Evolutionary conservation across 2,888 invertebrate genomes (phyloP).

Genomic region (Drosophila eohydei): DNA sequence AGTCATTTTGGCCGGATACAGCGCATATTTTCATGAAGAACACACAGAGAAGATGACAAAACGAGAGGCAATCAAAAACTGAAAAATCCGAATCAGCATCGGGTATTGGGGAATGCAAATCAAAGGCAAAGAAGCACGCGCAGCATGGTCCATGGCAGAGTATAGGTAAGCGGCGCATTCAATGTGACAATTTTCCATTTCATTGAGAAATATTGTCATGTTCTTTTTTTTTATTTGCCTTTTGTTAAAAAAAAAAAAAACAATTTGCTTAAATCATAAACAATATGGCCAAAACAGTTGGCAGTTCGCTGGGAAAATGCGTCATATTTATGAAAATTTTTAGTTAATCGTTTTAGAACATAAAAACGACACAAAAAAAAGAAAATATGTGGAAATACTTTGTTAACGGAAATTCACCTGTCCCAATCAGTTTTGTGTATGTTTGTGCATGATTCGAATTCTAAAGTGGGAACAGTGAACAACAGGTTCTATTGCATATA

Average conservation of each 20-base stretch:
- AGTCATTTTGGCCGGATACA: conserved; percentile 60
- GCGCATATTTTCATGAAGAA: conserved; percentile 69
- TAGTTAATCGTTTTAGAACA: conserved; percentile 44
- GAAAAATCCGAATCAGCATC: conserved; percentile 21
- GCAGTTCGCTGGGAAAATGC: conserved; percentile 20
- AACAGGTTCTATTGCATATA: conserved; percentile 3
- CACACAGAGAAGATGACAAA: conserved; percentile 50
- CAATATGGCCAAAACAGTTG: conserved; percentile 29
- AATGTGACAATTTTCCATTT: conserved; percentile 43
- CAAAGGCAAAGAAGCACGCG: background rate
- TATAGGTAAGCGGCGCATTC: background rate
- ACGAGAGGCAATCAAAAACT: conserved; percentile 40
- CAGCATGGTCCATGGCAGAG: background rate
- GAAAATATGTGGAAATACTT: conserved; percentile 9
- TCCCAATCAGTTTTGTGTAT: conserved; percentile 35
- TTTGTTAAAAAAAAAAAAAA: conserved; percentile 47
- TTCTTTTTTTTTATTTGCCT: conserved; percentile 24
- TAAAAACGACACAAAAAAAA: conserved; percentile 11
- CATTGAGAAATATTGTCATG: conserved; percentile 67
- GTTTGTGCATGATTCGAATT: conserved; percentile 6
- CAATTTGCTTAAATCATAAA: conserved; percentile 29
- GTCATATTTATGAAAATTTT: conserved; percentile 42
- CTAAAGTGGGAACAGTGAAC: conserved; percentile 1
- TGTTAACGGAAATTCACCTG: conserved; percentile 43
- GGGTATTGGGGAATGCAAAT: conserved; percentile 17